Evolutionary conservation across 2,888 invertebrate genomes (phyloP).

Genomic region (Sarcophaga caerulescens): DNA sequence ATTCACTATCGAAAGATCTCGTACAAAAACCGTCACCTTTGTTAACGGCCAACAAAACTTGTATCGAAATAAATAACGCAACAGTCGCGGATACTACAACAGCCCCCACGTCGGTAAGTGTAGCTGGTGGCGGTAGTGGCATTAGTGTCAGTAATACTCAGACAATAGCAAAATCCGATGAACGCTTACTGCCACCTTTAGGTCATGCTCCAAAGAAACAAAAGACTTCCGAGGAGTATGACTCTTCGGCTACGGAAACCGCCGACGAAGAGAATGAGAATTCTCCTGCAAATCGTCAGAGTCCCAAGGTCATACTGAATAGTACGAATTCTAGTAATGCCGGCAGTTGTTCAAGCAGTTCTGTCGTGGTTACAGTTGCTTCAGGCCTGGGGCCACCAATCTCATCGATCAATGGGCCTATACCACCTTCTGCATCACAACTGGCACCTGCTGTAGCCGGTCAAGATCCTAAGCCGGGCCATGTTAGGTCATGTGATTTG

Average conservation of each 20-base stretch:
- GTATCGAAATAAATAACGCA: slow-evolving; percentile 65
- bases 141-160: slow-evolving; percentile 68
- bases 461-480: slow-evolving; percentile 60
- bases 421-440: slow-evolving; percentile 46
- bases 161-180: slow-evolving; percentile 75
- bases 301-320: slow-evolving; percentile 80
- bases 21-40: slow-evolving; percentile 71
- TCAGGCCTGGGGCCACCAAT: slow-evolving; percentile 69
- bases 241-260: slow-evolving; percentile 90
- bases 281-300: slow-evolving; percentile 83
- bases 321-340: slow-evolving; percentile 71
- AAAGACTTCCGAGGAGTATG: slow-evolving; percentile 85
- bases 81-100: slow-evolving; percentile 66
- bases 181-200: slow-evolving; percentile 79
- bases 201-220: slow-evolving; percentile 81
- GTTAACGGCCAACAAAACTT: slow-evolving; percentile 53
- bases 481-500: slow-evolving; percentile 83
- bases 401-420: slow-evolving; percentile 73
- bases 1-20: slow-evolving; percentile 73
- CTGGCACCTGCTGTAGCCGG: slow-evolving; percentile 57
- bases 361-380: slow-evolving; percentile 64
- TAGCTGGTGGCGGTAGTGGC: slow-evolving; percentile 60
- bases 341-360: slow-evolving; percentile 72
- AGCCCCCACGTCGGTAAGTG: slow-evolving; percentile 65
- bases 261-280: slow-evolving; percentile 91